Evolutionary conservation across 2,113 vertebrate species (phyloP), one percentile per base, ranked within the genome.

Genomic region (Setophaga petechia): DNA sequence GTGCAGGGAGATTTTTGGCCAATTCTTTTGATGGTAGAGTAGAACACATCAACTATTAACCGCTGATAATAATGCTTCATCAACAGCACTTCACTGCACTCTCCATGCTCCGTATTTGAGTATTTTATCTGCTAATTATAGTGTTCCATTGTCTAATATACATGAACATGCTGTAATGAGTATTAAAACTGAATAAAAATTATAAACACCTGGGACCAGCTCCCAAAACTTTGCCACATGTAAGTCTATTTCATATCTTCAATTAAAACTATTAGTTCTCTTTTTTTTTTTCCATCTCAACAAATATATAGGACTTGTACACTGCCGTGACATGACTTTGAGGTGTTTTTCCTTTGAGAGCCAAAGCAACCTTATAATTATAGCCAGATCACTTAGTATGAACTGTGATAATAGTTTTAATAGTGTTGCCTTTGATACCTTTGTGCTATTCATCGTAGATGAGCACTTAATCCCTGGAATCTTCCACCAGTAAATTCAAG

Each of bases 401-500:
- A 89, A 7, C 54, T 87, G 54, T 74, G 49, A 39, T 61, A 55
- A 52, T 59, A 21, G 20, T 12, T 10, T 44, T 52, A 51, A 44
- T 58, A 21, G 8, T 8, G 8, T n/a, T 78, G 61, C 52, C 44
- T 84, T 80, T 59, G 52, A 30, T 87, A 58, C 14, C 51, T 91
- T 66, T 39, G 67, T 90, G 52, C 52, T 90, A 1, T 35, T 95
- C 57, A 15, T 39, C 18, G 22, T 67, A 59, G 68, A 49, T 71
- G 30, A 84, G 58, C 77, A 73, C 43, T 43, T 82, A 89, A 88
- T 87, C 73, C 27, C 18, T 72, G 33, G 58, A 87, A 92, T 96
- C 76, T 88, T 94, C 57, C 49, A 61, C 90, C 87, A 86, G 15
- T 83, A 57, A 89, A 17, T 84, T 87, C 58, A 91, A 91, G 49